A percentile compares a stretch with the other conserved stretches of the same genome.
These are phyloP conservation scores for Hemicentrotus pulcherrimus DNA, from an alignment of 35 echinoderm and acorn worm species.

Conservation along the genomic window DNA sequence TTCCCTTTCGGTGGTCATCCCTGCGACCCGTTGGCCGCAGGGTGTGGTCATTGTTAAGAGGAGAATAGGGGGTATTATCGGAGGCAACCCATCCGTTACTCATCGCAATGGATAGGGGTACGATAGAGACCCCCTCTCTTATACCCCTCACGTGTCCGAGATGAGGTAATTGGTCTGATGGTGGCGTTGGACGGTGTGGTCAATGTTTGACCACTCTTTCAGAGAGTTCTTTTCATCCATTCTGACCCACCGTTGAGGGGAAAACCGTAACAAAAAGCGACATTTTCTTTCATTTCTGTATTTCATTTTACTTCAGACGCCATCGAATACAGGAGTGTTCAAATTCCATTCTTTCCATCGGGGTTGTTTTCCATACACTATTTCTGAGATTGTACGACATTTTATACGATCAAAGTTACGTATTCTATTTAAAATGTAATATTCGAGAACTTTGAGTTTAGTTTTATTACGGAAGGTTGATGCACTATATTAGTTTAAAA, in stretches of 20 bases:
- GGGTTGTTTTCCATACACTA: too few relatives aligned
- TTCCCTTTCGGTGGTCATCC: not conserved
- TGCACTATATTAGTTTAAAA: too few relatives aligned
- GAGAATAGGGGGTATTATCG: not conserved
- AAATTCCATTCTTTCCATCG: too few relatives aligned
- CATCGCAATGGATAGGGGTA: slow-evolving; percentile 5
- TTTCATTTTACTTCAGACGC: not conserved
- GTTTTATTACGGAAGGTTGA: too few relatives aligned
- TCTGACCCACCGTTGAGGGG: not conserved
- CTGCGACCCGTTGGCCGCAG: not conserved
- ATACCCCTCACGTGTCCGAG: not conserved
- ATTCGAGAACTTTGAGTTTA: too few relatives aligned
- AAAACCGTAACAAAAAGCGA: too few relatives aligned
- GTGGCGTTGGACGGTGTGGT: not conserved
- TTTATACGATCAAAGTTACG: too few relatives aligned
- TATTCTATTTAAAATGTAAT: too few relatives aligned
- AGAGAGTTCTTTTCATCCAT: not conserved
- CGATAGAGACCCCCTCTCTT: not conserved
- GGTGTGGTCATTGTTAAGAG: not conserved
- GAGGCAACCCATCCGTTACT: not conserved
- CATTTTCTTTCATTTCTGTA: not conserved
- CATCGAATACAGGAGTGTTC: not conserved
- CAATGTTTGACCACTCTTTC: not conserved
- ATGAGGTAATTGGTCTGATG: not conserved
- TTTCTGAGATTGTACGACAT: too few relatives aligned